These are phyloP conservation scores for Drosophila cracens DNA, from an alignment of 2,888 invertebrate genomes.

Conservation along the genomic window DNA sequence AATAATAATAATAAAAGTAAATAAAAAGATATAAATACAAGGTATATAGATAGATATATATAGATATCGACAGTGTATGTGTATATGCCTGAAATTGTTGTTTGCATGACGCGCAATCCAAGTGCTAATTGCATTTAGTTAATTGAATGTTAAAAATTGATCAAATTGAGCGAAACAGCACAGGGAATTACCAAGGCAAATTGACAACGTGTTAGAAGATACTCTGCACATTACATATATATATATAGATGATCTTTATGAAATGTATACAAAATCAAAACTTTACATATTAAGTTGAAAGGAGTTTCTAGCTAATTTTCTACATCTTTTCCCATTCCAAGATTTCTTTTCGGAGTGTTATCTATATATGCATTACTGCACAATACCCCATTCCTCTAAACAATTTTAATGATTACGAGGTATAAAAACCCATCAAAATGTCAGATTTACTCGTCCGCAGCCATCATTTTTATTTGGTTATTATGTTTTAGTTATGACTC, in stretches of 20 bases:
- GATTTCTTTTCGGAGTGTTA: not conserved
- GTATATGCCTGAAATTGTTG: conserved; percentile 4
- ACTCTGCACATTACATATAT: not conserved
- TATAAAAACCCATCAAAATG: conserved; percentile 17
- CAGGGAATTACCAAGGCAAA: conserved; percentile 38
- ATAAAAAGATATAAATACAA: conserved; percentile 23
- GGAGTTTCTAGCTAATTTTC: not conserved
- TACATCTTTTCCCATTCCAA: not conserved
- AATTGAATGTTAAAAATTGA: conserved; percentile 74
- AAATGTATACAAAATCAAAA: not conserved
- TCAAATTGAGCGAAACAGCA: conserved; percentile 64
- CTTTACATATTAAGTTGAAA: not conserved
- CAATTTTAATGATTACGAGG: not conserved
- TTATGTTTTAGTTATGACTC: conserved; percentile 33
- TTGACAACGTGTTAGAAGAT: conserved; percentile 5
- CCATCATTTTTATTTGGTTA: conserved; percentile 41
- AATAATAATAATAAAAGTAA: conserved; percentile 44
- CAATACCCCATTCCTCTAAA: not conserved
- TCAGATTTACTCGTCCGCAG: conserved; percentile 54
- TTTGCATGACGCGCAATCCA: conserved; percentile 57
- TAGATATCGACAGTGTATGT: not conserved
- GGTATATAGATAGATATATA: not conserved
- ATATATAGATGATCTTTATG: not conserved
- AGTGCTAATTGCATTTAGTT: conserved; percentile 71
- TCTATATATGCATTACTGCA: not conserved